Base-by-base conservation (phyloP, 2,888 invertebrate species). In the Petrolisthes manimaculis region DNA sequence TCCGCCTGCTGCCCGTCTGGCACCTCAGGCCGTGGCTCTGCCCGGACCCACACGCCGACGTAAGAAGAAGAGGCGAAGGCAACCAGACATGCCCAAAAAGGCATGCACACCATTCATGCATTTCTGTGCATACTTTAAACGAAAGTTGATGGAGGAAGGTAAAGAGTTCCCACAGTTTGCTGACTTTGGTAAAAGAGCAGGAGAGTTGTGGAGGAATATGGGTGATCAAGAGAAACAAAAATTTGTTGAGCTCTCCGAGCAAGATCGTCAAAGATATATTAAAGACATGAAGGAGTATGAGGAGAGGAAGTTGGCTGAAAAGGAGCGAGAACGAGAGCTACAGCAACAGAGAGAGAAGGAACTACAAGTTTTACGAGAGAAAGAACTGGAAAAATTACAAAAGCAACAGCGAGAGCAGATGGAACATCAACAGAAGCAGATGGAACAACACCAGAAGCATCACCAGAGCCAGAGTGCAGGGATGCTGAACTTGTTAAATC, bases 31-130 rank as follows among this genome's bases (percentile, higher is more conserved):
- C 61, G 89, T 88, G 53, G 88, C 89, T 37, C 85, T 91, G 84
- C 91, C 91, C 18, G 91, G 91, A 18, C 91, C 91, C 77, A 91
- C 91, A 77, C 86, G 91, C 67, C 86, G 91, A 82, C 88, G 91
- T 55, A 91, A 91, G 89, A 91, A 91, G 89, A 91, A 91, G 89
- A 91, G 91, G 89, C 89, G 91, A 56, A 88, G 91, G 84, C 91
- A 91, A 90, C 91, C 91, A 24, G 91, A 91, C 86, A 91, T 91
- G 91, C 91, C 91, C 74, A 91, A 91, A 75, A 91, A 91, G 86
- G 91, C 91, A 24, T 91, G 91, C 85, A 91, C 91, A 53, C 91
- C 91, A 54, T 91, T 91, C 81, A 91, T 91, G 91, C 91, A 91
- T 79, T 91, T 91, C 83, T 91, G 91, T 85, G 89, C 91, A 80